phyloP scores from a whole-genome alignment of 2,888 invertebrate species.

The Heliconius aoede region DNA sequence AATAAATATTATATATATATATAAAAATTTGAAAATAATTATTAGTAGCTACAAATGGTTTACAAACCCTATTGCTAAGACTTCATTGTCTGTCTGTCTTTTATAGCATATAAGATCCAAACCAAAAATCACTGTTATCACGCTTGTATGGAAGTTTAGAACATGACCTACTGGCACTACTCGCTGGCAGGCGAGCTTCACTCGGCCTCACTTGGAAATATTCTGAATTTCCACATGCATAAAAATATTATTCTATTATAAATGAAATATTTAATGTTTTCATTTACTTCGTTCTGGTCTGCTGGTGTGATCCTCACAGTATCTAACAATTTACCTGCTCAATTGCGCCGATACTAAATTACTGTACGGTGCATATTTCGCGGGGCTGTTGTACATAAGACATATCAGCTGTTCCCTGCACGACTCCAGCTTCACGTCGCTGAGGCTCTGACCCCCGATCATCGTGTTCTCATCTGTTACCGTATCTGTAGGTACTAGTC shows the following conservation, averaged over 20 bases:
- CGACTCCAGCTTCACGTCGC: slow-evolving; percentile 75
- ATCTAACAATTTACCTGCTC: slow-evolving; percentile 80
- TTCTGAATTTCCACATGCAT: not conserved
- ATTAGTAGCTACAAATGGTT: no score
- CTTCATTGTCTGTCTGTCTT: not conserved
- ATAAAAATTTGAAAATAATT: no score
- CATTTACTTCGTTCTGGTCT: no score
- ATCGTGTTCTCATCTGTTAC: slow-evolving; percentile 56
- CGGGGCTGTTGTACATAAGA: slow-evolving; percentile 93
- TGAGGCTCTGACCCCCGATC: slow-evolving; percentile 77
- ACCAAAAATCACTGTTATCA: not conserved
- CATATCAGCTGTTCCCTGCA: slow-evolving; percentile 93
- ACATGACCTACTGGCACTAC: slow-evolving; percentile 3
- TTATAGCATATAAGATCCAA: not conserved
- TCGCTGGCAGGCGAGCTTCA: not conserved
- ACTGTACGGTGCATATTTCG: slow-evolving; percentile 94
- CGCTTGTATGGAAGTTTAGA: not conserved
- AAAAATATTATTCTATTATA: not conserved
- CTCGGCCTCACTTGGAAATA: not conserved
- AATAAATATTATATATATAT: no score
- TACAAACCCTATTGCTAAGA: no score
- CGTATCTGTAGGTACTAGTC: slow-evolving; percentile 85
- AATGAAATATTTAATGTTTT: no score
- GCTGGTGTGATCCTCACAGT: no score
- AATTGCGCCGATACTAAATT: slow-evolving; percentile 94